phyloP scores from a whole-genome alignment of 2,888 invertebrate species.

The Spicauda simplicius region DNA sequence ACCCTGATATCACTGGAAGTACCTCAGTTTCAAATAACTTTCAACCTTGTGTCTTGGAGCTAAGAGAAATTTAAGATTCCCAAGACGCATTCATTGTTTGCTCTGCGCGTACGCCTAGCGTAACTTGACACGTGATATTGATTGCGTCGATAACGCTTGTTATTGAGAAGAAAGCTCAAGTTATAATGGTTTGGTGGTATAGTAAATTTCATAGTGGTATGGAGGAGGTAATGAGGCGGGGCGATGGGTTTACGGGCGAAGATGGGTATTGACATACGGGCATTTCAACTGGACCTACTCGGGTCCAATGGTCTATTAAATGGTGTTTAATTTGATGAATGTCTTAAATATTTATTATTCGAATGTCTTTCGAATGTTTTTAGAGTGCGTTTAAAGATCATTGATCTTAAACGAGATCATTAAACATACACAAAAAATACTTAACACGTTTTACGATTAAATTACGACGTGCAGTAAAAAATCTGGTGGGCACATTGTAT shows the following conservation, averaged over 20 bases:
- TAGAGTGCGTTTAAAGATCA: slow-evolving; percentile 27
- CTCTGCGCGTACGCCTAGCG: slow-evolving; percentile 59
- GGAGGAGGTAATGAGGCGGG: slow-evolving; percentile 80
- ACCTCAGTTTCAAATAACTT: slow-evolving; percentile 21
- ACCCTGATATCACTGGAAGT: slow-evolving; percentile 3
- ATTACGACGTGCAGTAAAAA: slow-evolving; percentile 28
- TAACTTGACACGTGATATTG: slow-evolving; percentile 72
- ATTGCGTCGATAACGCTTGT: slow-evolving; percentile 74
- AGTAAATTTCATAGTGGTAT: slow-evolving; percentile 68
- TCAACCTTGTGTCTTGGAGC: slow-evolving; percentile 46
- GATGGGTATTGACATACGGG: slow-evolving; percentile 67
- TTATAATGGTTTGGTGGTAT: slow-evolving; percentile 63
- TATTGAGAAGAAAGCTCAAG: slow-evolving; percentile 72
- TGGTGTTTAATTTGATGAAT: slow-evolving; percentile 34
- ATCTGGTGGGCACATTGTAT: slow-evolving; percentile 25
- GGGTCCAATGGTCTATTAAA: slow-evolving; percentile 31
- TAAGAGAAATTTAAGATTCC: slow-evolving; percentile 40
- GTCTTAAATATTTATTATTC: slow-evolving; percentile 34
- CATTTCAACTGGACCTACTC: slow-evolving; percentile 27
- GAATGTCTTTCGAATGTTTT: slow-evolving; percentile 14
- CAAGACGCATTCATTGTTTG: slow-evolving; percentile 39
- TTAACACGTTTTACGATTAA: slow-evolving; percentile 33
- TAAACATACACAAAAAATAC: slow-evolving; percentile 34
- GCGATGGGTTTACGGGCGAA: slow-evolving; percentile 76
- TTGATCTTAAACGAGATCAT: slow-evolving; percentile 34